A percentile compares a stretch with the other conserved stretches of the same genome.
phyloP scores from a whole-genome alignment of 2,888 invertebrate genomes.

The Gibbula magus region DNA sequence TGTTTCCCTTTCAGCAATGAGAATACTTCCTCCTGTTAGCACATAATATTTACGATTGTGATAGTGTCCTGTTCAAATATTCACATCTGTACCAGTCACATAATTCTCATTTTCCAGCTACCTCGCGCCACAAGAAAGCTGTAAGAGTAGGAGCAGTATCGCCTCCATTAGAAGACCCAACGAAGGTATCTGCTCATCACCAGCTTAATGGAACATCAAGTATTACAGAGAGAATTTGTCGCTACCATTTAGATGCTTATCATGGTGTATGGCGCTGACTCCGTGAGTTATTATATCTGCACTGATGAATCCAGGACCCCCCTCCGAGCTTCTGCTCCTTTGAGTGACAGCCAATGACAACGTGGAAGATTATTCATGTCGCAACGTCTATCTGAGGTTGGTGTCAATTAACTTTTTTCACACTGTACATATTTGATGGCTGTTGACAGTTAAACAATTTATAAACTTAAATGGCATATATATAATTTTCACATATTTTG shows the following conservation, averaged over 20 bases:
- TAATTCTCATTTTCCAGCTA: too few species aligned
- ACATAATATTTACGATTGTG: too few species aligned
- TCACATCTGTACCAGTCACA: too few species aligned
- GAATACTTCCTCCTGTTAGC: too few species aligned
- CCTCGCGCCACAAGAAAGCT: too few species aligned
- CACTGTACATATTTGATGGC: too few species aligned
- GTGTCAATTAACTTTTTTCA: neutral
- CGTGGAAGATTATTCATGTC: neutral
- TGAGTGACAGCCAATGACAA: neutral
- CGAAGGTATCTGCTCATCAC: neutral
- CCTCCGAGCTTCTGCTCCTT: too few species aligned
- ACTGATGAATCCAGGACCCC: neutral
- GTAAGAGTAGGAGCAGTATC: neutral
- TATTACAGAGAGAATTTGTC: conserved; percentile 18
- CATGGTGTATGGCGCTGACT: neutral
- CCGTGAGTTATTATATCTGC: neutral
- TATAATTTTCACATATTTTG: too few species aligned
- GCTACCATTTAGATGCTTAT: conserved; percentile 11
- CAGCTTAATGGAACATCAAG: neutral
- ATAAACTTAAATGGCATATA: too few species aligned
- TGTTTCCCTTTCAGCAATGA: too few species aligned
- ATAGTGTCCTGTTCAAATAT: too few species aligned
- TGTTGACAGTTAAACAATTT: too few species aligned
- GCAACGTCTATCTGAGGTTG: neutral
- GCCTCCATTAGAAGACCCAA: neutral